Evolutionary conservation across 2,113 vertebrate species (phyloP), one percentile per base, ranked within the genome.

Genomic region (Speoplatyrhinus poulsoni): DNA sequence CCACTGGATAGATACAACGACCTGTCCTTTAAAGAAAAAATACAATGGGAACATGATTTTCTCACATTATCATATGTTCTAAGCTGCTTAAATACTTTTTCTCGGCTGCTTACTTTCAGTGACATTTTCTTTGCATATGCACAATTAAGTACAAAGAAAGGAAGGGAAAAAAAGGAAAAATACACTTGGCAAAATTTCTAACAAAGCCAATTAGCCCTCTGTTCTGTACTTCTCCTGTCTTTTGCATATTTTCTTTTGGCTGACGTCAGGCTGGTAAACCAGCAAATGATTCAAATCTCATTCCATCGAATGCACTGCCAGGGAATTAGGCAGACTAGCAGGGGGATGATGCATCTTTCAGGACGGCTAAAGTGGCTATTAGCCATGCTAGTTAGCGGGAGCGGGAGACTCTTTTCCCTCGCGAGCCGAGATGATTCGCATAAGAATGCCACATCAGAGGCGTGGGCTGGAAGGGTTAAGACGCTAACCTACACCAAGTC

Each of bases 241-340:
- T 17, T 6, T n/a, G 9, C 15, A 59, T 19, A 36, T 26, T 33
- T 59, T 9, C n/a, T 55, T 9, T 36, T 77, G 80, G 19, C 9
- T 70, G 72, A 84, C 84, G 84, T 83, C 85, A 87, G 67, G 54
- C 59, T 80, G 73, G 70, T 73, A 57, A 79, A 72, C 79, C 54
- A 67, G 12, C 84, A 78, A 85, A 85, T 66, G 26, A 81, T 72
- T 69, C 13, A 32, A 13, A 59, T 16, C 13, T 16, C n/a, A 1
- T 6, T 73, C 72, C 78, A 80, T 86, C 82, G 76, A 67, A 71
- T 11, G 63, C 71, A 19, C 69, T 5, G 15, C 73, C 71, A 41
- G 72, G 77, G 79, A 79, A 89, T 88, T 80, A 84, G 75, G 76
- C 65, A 73, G 69, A 84, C 52, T 67, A 81, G 77, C 79, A 72